Evolutionary conservation across 2,113 vertebrate species (phyloP).

Genomic region (Chitala chitala): DNA sequence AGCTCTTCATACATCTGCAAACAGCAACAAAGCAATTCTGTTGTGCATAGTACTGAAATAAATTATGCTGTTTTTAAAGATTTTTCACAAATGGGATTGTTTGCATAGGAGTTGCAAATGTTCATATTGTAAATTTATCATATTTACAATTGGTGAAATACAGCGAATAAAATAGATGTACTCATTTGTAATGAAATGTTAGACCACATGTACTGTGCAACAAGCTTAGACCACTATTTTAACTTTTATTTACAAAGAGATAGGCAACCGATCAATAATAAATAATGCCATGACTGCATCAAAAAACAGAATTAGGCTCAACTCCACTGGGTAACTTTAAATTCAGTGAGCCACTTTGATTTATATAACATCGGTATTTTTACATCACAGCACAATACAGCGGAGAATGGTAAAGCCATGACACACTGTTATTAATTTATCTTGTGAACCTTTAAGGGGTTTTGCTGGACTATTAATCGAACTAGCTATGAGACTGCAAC

Average conservation of each 20-base stretch:
- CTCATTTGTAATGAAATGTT: neutral
- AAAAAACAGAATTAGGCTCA: neutral
- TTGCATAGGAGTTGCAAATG: too few relatives aligned
- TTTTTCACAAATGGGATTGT: too few relatives aligned
- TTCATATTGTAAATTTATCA: too few relatives aligned
- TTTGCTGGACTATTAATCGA: neutral
- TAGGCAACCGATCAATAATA: neutral
- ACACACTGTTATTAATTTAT: neutral
- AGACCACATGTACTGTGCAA: neutral
- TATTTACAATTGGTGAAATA: too few relatives aligned
- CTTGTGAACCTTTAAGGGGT: neutral
- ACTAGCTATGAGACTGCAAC: neutral
- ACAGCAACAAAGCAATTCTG: slow-evolving; percentile 49
- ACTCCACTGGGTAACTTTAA: neutral
- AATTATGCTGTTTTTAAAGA: too few relatives aligned
- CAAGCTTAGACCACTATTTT: neutral
- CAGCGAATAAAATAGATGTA: neutral
- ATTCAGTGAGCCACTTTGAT: neutral
- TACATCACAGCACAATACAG: neutral
- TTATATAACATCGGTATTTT: neutral
- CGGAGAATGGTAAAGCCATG: neutral
- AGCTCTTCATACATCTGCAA: too few relatives aligned
- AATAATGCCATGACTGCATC: neutral
- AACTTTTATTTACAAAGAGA: neutral
- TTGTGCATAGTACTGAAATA: too few relatives aligned